A percentile compares a stretch with the other conserved stretches of the same genome.
Evolutionary conservation across 1,140 invertebrate genomes (phyloP).

Genomic region (Aphaenogaster rudis): DNA sequence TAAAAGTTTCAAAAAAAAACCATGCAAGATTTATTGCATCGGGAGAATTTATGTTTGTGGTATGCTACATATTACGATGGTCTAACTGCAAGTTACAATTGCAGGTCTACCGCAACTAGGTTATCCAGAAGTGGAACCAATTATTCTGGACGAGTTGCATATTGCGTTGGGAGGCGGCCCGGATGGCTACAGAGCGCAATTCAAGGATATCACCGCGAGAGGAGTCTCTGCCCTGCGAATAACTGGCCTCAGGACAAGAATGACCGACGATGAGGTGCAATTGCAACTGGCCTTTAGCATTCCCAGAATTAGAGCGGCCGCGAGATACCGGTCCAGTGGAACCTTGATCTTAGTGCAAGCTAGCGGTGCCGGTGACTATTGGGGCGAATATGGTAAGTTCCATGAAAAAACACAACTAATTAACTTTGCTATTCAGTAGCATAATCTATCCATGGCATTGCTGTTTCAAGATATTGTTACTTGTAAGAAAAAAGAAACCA

Average conservation of each 20-base stretch:
- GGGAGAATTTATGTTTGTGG: background rate
- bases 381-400: slow-evolving; percentile 93
- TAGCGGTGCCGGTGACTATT: slow-evolving; percentile 94
- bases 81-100: slow-evolving; percentile 11
- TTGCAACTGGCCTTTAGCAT: slow-evolving; percentile 93
- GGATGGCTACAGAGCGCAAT: slow-evolving; percentile 92
- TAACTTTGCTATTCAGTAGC: background rate
- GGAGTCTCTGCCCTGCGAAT: slow-evolving; percentile 93
- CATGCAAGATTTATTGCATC: background rate
- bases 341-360: slow-evolving; percentile 92
- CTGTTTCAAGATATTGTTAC: background rate
- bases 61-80: background rate
- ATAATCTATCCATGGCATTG: background rate
- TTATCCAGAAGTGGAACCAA: slow-evolving; percentile 90
- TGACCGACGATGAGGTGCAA: slow-evolving; percentile 89
- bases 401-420: background rate
- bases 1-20: background rate
- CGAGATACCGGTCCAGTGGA: slow-evolving; percentile 92
- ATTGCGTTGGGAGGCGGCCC: slow-evolving; percentile 92
- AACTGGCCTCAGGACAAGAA: slow-evolving; percentile 89
- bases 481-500: background rate
- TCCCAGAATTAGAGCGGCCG: slow-evolving; percentile 91
- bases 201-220: slow-evolving; percentile 92
- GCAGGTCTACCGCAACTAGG: slow-evolving; percentile 83
- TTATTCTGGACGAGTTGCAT: slow-evolving; percentile 93